Evolutionary conservation across 2,888 invertebrate species (phyloP).

Genomic region (Phasia obesa): DNA sequence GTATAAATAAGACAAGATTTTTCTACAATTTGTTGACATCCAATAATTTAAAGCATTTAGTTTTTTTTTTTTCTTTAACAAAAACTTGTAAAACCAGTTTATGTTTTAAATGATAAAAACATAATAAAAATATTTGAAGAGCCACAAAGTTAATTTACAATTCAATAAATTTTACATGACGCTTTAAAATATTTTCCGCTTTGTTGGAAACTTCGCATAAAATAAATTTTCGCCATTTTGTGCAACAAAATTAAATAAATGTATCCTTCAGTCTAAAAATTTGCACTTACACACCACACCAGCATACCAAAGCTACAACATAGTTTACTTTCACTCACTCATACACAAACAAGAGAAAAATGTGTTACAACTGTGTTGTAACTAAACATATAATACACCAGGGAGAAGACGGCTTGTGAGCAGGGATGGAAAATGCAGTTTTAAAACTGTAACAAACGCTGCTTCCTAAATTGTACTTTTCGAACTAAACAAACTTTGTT

Average conservation of each 20-base stretch:
- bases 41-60: no score
- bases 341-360: not conserved
- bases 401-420: not conserved
- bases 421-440: no score
- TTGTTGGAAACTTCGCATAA: not conserved
- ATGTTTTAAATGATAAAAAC: no score
- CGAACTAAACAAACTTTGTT: no score
- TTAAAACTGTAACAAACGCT: no score
- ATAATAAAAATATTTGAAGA: not conserved
- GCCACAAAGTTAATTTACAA: not conserved
- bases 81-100: no score
- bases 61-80: no score
- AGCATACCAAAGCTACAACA: not conserved
- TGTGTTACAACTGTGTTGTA: not conserved
- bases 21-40: no score
- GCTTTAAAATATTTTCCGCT: not conserved
- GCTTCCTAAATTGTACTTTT: no score
- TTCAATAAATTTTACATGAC: not conserved
- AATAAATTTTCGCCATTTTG: not conserved
- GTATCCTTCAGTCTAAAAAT: not conserved
- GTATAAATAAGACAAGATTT: no score
- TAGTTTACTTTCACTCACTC: not conserved
- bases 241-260: not conserved
- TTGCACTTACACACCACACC: not conserved
- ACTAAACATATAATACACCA: not conserved